phyloP scores from a whole-genome alignment of 2,888 invertebrate species.

The Nomada ferruginata region DNA sequence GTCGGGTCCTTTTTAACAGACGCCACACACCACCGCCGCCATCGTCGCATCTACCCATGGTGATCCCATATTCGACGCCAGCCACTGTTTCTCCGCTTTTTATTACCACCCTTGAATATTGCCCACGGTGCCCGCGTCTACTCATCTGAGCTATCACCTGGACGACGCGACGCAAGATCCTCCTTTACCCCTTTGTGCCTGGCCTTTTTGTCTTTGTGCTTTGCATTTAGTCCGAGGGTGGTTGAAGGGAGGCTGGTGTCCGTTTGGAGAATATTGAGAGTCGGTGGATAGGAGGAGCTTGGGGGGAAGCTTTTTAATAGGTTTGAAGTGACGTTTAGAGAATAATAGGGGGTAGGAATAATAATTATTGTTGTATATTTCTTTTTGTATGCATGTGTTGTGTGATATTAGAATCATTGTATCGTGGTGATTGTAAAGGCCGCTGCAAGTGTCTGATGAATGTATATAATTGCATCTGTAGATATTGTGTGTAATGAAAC shows the following conservation, averaged over 20 bases:
- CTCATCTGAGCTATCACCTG: neutral
- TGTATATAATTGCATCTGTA: no score
- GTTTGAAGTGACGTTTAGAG: neutral
- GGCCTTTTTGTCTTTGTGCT: neutral
- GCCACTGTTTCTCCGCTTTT: slow-evolving; percentile 31
- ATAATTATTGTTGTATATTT: no score
- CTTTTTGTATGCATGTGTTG: no score
- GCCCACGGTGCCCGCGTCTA: neutral
- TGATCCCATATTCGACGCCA: neutral
- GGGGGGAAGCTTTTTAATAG: neutral
- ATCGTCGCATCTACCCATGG: no score
- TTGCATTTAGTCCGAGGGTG: neutral
- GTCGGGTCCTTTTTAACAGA: slow-evolving; percentile 36
- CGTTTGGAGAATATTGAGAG: neutral
- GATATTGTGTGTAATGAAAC: no score
- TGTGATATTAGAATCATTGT: no score
- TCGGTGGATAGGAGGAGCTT: no score
- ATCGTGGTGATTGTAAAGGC: no score
- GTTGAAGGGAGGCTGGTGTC: neutral
- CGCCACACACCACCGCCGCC: slow-evolving; percentile 1
- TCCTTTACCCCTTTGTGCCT: neutral
- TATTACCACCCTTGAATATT: slow-evolving; percentile 37
- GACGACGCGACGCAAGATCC: neutral
- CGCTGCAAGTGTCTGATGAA: no score
- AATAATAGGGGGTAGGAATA: no score